These are phyloP conservation scores for Hypomecis atomaria DNA, from an alignment of 2,888 invertebrate species.

Conservation along the genomic window DNA sequence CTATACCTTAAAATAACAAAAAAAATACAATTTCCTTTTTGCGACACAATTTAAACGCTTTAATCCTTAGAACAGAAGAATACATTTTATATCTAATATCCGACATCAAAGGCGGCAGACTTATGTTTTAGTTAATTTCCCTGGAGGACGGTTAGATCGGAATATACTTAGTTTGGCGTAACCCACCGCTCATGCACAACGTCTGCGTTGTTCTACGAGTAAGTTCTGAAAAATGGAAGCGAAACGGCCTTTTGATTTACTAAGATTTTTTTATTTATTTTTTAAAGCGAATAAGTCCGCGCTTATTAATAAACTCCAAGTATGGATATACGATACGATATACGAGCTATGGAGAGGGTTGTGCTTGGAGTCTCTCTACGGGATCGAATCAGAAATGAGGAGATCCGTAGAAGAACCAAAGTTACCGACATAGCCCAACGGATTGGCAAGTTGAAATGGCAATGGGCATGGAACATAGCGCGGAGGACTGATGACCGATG, in stretches of 20 bases:
- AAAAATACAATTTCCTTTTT: constrained; percentile 1
- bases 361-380: too few species aligned
- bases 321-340: too few species aligned
- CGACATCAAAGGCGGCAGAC: constrained; percentile 26
- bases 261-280: background rate
- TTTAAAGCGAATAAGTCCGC: too few species aligned
- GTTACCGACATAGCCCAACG: too few species aligned
- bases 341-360: too few species aligned
- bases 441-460: too few species aligned
- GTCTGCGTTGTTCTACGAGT: background rate
- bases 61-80: constrained; percentile 21
- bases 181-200: constrained; percentile 20
- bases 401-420: too few species aligned
- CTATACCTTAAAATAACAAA: too few species aligned
- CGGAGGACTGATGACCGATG: too few species aligned
- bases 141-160: constrained; percentile 30
- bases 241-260: background rate
- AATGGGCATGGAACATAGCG: too few species aligned
- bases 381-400: too few species aligned
- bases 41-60: constrained; percentile 10
- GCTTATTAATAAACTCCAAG: too few species aligned
- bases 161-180: constrained; percentile 29
- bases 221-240: constrained; percentile 5
- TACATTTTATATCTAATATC: constrained; percentile 28
- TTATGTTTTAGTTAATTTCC: constrained; percentile 35